Conservation (phyloP, 2,113 vertebrate genomes). For the Diadophis punctatus region DNA sequence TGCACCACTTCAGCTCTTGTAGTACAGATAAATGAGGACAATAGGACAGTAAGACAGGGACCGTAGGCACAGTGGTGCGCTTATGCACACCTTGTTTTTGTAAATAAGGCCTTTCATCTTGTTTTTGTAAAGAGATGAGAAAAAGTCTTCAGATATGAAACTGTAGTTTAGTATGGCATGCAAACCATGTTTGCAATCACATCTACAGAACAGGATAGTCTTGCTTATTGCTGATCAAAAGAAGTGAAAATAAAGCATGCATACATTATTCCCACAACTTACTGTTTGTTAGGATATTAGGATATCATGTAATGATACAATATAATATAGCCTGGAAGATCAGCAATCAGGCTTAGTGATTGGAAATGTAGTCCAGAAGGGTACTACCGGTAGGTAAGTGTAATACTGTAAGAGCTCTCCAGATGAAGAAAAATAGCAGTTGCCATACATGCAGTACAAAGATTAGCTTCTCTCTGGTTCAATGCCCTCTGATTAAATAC, state of each 20-base stretch:
- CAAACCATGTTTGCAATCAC: background rate
- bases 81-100: too few species aligned
- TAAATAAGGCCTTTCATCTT: too few species aligned
- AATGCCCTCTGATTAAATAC: background rate
- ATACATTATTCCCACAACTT: background rate
- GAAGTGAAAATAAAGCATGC: background rate
- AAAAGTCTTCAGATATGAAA: background rate
- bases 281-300: background rate
- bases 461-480: constrained; percentile 11
- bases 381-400: background rate
- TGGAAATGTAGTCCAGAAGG: background rate
- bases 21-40: too few species aligned
- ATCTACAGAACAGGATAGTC: background rate
- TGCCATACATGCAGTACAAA: background rate
- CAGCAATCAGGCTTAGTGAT: background rate
- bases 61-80: too few species aligned
- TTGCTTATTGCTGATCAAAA: background rate
- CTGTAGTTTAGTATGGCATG: background rate
- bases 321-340: background rate
- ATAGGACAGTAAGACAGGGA: too few species aligned
- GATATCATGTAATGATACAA: background rate
- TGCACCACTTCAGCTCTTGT: too few species aligned
- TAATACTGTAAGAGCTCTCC: background rate
- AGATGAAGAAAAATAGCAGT: constrained; percentile 18
- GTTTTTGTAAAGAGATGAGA: background rate